Evolutionary conservation across 2,113 vertebrate species (phyloP), one percentile per base, ranked within the genome.

Genomic region (Periophthalmodon schlosseri): DNA sequence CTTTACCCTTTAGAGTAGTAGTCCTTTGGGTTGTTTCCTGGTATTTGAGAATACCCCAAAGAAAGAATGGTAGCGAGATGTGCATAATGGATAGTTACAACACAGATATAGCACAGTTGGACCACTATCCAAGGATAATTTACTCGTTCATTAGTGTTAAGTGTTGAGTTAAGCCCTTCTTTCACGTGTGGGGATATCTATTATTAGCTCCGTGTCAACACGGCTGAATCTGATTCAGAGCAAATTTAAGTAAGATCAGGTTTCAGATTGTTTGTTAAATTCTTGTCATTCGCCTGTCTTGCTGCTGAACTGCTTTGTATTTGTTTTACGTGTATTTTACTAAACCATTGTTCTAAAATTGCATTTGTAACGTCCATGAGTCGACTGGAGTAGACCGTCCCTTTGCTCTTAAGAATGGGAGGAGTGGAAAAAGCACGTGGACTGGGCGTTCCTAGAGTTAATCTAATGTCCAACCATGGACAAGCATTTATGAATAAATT

Each of bases 351-450:
- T 34, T 63, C 18, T 24, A 4, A 60, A 34, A 64, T 11, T 72
- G 68, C 58, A 69, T 73, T 33, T 64, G 23, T 44, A 2, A 69
- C 4, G 36, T 68, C 2, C 39, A 70, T 47, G 67, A 56, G 72
- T 57, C 60, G 5, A 20, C 57, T 14, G 13, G n/a, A 56, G 52
- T 56, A 68, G 58, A 78, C 58, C 68, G 56, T 47, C 4, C 44
- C 65, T 68, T 63, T 33, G 54, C 78, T 60, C 28, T 36, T 12
- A 69, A 72, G 50, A 82, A 76, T 85, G 80, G 86, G 82, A 85
- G 82, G 86, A 34, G 80, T 76, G 68, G 81, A 88, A 65, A 90
- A 88, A 90, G 91, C 93, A 94, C 93, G 93, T 94, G 93, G 92
- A 94, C 87, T 90, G 84, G 93, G 93, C 88, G 93, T 82, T 49